Conservation (phyloP, 2,113 vertebrate genomes). For the Leucopsar rothschildi region DNA sequence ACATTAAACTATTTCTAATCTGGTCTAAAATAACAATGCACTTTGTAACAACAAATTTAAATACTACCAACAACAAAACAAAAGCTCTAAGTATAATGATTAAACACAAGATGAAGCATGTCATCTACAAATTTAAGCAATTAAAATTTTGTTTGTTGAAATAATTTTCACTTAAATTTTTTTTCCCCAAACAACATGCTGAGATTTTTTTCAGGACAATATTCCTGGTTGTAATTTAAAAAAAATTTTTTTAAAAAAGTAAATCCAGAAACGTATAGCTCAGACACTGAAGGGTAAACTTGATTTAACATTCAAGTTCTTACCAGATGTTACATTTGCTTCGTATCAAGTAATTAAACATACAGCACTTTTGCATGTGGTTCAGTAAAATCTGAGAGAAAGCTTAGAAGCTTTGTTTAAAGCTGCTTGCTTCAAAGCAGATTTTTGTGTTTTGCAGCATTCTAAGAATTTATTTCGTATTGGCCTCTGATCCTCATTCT, state of each 20-base stretch:
- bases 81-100: neutral
- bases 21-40: neutral
- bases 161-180: neutral
- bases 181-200: neutral
- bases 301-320: slow-evolving; percentile 40
- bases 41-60: neutral
- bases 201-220: neutral
- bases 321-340: slow-evolving; percentile 59
- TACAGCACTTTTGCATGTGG: slow-evolving; percentile 10
- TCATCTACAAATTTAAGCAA: neutral
- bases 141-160: neutral
- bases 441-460: slow-evolving; percentile 36
- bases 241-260: neutral
- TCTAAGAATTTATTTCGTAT: slow-evolving; percentile 17
- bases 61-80: neutral
- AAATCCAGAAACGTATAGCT: slow-evolving; percentile 1
- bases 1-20: neutral
- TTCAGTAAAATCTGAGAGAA: slow-evolving; percentile 50
- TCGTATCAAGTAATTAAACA: slow-evolving; percentile 58
- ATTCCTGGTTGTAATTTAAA: neutral
- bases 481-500: slow-evolving; percentile 2
- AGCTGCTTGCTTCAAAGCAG: slow-evolving; percentile 61
- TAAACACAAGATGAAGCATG: neutral
- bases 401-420: slow-evolving; percentile 61
- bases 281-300: slow-evolving; percentile 27